phyloP scores from a whole-genome alignment of 2,113 vertebrate genomes.

The Isurus oxyrinchus region DNA sequence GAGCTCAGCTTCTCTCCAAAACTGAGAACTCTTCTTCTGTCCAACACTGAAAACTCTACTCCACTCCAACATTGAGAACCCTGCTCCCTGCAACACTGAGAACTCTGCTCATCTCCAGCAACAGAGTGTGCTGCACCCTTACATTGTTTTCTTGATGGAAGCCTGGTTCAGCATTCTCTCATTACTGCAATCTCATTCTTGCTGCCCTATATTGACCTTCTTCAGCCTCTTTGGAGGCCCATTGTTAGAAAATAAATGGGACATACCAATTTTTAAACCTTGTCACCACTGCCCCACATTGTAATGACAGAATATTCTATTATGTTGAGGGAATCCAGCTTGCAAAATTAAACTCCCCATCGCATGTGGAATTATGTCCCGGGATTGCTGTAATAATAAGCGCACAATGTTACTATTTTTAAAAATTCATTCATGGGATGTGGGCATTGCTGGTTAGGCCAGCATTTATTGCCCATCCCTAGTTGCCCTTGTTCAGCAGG shows the following conservation, averaged over 20 bases:
- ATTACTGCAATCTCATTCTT: not conserved
- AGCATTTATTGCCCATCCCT: no score
- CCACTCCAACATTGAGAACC: no score
- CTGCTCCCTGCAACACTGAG: not conserved
- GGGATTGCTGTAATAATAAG: no score
- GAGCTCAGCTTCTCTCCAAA: no score
- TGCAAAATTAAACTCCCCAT: not conserved
- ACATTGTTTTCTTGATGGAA: not conserved
- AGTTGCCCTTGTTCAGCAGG: no score
- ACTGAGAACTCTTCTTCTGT: no score
- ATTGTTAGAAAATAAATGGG: not conserved
- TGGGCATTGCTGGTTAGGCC: no score
- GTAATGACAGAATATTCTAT: not conserved
- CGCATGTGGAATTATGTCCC: not conserved
- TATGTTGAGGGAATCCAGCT: not conserved
- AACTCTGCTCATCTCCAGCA: no score
- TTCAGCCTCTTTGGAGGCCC: not conserved
- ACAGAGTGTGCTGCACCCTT: not conserved
- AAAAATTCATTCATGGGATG: no score
- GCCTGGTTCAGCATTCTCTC: not conserved
- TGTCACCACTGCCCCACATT: not conserved
- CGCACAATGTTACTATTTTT: no score
- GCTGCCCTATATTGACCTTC: no score
- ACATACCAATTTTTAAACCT: not conserved
- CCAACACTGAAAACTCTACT: no score